Conservation (phyloP, 2,113 vertebrate genomes). For the Serinus canaria region DNA sequence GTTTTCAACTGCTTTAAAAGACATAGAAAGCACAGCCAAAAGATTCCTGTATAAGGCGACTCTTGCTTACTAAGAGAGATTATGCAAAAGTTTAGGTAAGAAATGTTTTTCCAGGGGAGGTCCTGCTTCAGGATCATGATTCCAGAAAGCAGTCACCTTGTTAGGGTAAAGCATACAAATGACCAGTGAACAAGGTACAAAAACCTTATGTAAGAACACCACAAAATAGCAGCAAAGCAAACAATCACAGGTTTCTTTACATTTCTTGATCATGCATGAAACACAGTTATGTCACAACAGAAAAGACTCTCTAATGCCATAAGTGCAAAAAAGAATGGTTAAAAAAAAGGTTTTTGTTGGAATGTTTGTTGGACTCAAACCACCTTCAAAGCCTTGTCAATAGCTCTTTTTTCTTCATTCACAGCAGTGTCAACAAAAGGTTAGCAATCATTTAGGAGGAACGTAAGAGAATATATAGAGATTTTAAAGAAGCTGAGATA, state of each 20-base stretch:
- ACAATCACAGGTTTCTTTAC: background rate
- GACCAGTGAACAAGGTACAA: background rate
- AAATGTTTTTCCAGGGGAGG: background rate
- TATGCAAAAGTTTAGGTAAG: background rate
- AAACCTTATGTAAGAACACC: background rate
- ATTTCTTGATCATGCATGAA: background rate
- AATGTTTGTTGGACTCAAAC: background rate
- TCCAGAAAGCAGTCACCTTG: background rate
- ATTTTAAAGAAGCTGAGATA: background rate
- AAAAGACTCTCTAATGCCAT: background rate
- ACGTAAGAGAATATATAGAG: background rate
- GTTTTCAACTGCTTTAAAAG: background rate
- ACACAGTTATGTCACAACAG: background rate
- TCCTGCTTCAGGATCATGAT: background rate
- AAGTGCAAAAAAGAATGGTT: background rate
- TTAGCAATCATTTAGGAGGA: background rate
- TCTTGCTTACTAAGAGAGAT: background rate
- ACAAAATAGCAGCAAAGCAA: background rate
- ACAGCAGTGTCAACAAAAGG: background rate
- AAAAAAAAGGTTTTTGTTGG: background rate
- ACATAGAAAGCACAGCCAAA: background rate
- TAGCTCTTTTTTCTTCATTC: background rate
- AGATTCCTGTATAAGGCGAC: background rate
- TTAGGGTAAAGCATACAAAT: background rate
- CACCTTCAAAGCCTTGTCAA: background rate